Evolutionary conservation across 1,140 invertebrate species (phyloP).

Genomic region (Anoplolepis gracilipes): DNA sequence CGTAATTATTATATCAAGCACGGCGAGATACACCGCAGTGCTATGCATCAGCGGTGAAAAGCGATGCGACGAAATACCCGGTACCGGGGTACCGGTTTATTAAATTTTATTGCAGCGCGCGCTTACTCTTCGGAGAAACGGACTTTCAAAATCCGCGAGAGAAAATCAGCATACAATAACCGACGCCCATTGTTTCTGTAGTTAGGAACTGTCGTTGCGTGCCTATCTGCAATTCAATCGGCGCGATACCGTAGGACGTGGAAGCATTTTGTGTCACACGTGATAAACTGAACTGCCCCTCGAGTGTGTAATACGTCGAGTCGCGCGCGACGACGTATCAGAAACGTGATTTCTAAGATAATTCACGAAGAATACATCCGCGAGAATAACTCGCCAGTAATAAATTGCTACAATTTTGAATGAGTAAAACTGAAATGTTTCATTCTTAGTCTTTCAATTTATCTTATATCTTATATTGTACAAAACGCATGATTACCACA

Average conservation of each 20-base stretch:
- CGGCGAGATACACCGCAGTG: not conserved
- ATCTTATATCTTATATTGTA: not conserved
- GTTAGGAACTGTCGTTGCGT: constrained; percentile 70
- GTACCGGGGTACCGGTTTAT: constrained; percentile 53
- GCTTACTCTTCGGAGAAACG: constrained; percentile 60
- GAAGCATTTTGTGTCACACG: constrained; percentile 64
- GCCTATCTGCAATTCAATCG: constrained; percentile 76
- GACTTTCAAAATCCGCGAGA: constrained; percentile 68
- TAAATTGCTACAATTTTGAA: not conserved
- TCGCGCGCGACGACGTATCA: constrained; percentile 21
- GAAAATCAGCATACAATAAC: constrained; percentile 76
- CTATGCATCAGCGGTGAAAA: not conserved
- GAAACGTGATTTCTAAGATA: constrained; percentile 18
- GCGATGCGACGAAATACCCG: not conserved
- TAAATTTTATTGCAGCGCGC: constrained; percentile 59
- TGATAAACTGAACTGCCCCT: constrained; percentile 47
- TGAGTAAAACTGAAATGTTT: too few relatives aligned
- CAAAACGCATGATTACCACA: not conserved
- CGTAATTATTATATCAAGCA: constrained; percentile 31
- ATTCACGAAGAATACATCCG: not conserved
- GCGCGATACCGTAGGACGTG: constrained; percentile 53
- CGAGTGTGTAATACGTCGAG: constrained; percentile 41
- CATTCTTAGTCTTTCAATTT: too few relatives aligned
- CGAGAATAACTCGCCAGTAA: not conserved
- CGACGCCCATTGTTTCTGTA: constrained; percentile 72